Base-by-base conservation (phyloP, 2,888 invertebrate species). In the Limnephilus marmoratus region DNA sequence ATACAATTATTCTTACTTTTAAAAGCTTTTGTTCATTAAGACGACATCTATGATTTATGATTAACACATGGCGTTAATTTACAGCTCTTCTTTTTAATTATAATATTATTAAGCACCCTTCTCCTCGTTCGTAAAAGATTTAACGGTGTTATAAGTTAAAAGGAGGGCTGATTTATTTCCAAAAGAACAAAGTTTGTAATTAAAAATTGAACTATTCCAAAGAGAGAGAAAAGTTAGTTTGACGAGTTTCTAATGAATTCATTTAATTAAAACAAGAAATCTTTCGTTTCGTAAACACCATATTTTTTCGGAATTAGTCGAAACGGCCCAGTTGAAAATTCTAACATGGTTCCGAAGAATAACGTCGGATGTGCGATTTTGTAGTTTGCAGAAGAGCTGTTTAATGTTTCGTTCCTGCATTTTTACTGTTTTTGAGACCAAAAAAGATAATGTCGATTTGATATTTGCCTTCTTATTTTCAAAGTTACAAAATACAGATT, bases 31-130 rank as follows among this genome's bases (percentile, higher is more conserved):
- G 24, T 24, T 18, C 15, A n/a, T 68, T 68, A 68, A 68, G 68
- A 34, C 15, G 82, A 34, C 34, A 83, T 37, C 34, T 37, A 15
- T 31, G 82, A 83, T 34, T 83, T 83, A 83, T 37, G 82, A 18
- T 83, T 13, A 83, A 83, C 37, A 83, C 18, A 83, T 37, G 37
- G 83, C 31, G 83, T 37, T 83, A 83, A 83, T 41, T 83, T 83
- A 83, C 15, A 83, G 34, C 83, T 18, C 83, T 83, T 83, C 34
- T 83, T 37, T 83, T 37, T 83, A 83, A 83, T 83, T 83, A 83
- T 37, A 24, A 37, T n/a, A 37, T 83, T 83, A 83, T 41, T 37
- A 34, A 83, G 83, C 83, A 41, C 37, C 83, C 24, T 83, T 37
- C 37, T 24, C 24, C 83, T 24, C 24, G 37, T 37, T 83, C 83